A percentile compares a stretch with the other conserved stretches of the same genome.
Conservation (phyloP, 1,140 invertebrate genomes). For the Drosophila kikkawai region DNA sequence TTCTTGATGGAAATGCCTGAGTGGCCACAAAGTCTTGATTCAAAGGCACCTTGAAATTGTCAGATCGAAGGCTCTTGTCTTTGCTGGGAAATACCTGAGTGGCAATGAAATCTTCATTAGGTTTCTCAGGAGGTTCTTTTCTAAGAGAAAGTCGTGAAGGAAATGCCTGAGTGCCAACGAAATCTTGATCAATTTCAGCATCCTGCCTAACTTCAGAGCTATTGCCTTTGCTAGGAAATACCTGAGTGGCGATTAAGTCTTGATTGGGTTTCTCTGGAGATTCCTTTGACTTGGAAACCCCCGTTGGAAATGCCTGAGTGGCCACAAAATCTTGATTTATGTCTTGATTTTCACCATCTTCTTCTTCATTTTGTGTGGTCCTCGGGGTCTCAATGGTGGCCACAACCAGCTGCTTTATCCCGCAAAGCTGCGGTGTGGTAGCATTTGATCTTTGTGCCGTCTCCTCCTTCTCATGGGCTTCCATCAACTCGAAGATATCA, state of each 20-base stretch:
- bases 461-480: not conserved
- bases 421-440: slow-evolving; percentile 34
- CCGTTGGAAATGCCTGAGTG: not conserved
- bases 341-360: slow-evolving; percentile 2
- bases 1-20: not conserved
- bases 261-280: not conserved
- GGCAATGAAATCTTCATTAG: slow-evolving; percentile 36
- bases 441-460: not conserved
- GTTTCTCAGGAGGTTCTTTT: not conserved
- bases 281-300: not conserved
- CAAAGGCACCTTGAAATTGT: not conserved
- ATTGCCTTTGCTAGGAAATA: slow-evolving; percentile 6
- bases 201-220: not conserved
- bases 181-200: slow-evolving; percentile 28
- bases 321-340: slow-evolving; percentile 34
- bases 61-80: not conserved
- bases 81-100: slow-evolving; percentile 16
- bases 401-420: slow-evolving; percentile 21
- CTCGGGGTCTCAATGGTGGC: slow-evolving; percentile 46
- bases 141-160: not conserved
- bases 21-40: slow-evolving; percentile 32
- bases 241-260: slow-evolving; percentile 41
- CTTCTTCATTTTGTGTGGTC: slow-evolving; percentile 19
- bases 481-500: slow-evolving; percentile 31
- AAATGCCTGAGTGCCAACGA: slow-evolving; percentile 18